phyloP scores from a whole-genome alignment of 2,797 vertebrate species.

The Hylomyscus alleni region DNA sequence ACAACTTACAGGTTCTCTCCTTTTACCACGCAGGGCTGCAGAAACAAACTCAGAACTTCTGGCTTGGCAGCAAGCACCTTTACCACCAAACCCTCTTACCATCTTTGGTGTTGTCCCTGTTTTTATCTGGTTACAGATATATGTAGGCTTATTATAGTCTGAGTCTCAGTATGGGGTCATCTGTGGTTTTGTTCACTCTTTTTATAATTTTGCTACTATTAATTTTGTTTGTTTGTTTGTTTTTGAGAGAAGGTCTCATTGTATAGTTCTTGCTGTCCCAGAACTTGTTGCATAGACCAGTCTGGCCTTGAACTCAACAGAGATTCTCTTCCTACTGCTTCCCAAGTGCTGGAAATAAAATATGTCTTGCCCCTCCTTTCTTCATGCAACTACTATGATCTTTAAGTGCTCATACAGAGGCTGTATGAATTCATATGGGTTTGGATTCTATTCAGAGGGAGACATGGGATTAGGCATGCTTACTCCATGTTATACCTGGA shows the following conservation, averaged over 20 bases:
- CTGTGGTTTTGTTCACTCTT: background rate
- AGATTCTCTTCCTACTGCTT: background rate
- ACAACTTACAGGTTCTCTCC: background rate
- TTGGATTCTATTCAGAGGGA: background rate
- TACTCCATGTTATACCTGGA: background rate
- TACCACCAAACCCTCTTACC: background rate
- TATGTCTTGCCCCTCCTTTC: background rate
- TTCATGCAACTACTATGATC: background rate
- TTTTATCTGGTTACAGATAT: background rate
- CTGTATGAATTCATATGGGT: background rate
- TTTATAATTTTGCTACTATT: background rate
- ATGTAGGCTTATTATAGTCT: background rate
- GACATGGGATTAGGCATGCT: background rate
- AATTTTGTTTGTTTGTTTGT: background rate
- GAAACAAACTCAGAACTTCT: background rate
- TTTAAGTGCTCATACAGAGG: background rate
- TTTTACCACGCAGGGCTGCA: background rate
- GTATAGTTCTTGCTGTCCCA: background rate
- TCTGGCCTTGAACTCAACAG: background rate
- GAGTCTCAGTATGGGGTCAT: background rate
- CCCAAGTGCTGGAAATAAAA: background rate
- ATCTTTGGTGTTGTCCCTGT: background rate
- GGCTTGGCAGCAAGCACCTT: background rate
- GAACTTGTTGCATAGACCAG: background rate
- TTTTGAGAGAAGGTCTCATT: background rate